phyloP scores from a whole-genome alignment of 1,140 invertebrate species.

The Tetraneura akinire region DNA sequence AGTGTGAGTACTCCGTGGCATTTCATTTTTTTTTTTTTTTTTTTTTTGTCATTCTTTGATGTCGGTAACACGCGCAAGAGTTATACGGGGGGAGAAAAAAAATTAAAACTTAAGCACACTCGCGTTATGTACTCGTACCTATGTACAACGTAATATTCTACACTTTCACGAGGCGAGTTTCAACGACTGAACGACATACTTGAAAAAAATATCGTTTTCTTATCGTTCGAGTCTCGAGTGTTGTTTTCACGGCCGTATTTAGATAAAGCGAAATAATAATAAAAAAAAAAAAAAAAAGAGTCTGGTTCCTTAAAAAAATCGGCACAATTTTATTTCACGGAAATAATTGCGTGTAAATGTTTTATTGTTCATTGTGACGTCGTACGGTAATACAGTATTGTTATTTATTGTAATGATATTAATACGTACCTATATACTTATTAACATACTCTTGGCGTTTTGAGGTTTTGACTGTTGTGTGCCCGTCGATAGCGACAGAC shows the following conservation, averaged over 20 bases:
- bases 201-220: slow-evolving; percentile 23
- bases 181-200: not conserved
- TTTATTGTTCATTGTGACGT: not conserved
- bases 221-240: slow-evolving; percentile 37
- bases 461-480: too few relatives aligned
- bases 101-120: not conserved
- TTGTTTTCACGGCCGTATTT: slow-evolving; percentile 31
- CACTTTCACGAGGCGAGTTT: not conserved
- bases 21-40: not conserved
- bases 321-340: slow-evolving; percentile 1
- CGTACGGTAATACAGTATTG: not conserved
- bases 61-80: not conserved
- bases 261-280: too few relatives aligned
- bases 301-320: not conserved
- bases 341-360: not conserved
- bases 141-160: not conserved
- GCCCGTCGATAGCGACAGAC: too few relatives aligned
- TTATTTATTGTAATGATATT: not conserved
- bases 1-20: not conserved
- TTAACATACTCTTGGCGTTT: too few relatives aligned
- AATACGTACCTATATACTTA: too few relatives aligned
- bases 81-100: not conserved
- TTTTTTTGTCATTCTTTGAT: too few relatives aligned
- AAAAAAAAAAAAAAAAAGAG: not conserved
- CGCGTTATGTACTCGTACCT: not conserved